Conservation (phyloP, 64 coral and sea anemone species). For the Trachythela sp. region DNA sequence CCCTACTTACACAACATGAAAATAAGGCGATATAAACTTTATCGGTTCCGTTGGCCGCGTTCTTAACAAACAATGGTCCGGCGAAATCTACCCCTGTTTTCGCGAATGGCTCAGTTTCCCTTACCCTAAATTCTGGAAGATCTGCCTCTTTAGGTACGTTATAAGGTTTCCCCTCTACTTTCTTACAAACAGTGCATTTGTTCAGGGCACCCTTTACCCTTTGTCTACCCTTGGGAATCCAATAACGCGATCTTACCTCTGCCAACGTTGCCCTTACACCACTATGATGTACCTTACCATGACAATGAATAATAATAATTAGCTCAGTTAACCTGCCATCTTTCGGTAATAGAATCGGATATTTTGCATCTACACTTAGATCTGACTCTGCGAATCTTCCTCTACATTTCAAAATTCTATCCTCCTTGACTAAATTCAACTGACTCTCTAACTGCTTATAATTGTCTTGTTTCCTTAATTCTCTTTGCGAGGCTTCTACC, state of each 20-base stretch:
- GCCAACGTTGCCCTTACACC: slow-evolving; percentile 36
- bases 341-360: background rate
- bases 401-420: background rate
- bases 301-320: slow-evolving; percentile 15
- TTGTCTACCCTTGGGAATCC: slow-evolving; percentile 50
- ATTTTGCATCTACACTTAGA: background rate
- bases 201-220: slow-evolving; percentile 17
- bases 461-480: background rate
- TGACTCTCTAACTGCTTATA: slow-evolving; percentile 16
- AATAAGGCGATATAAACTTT: slow-evolving; percentile 35
- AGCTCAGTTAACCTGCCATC: slow-evolving; percentile 4
- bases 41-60: background rate
- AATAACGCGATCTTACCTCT: slow-evolving; percentile 27
- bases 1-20: slow-evolving; percentile 28
- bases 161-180: slow-evolving; percentile 16
- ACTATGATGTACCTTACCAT: slow-evolving; percentile 23
- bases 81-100: slow-evolving; percentile 43
- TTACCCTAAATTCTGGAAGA: slow-evolving; percentile 29
- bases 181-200: slow-evolving; percentile 28
- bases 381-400: slow-evolving; percentile 24
- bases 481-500: background rate
- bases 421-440: slow-evolving; percentile 16
- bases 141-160: slow-evolving; percentile 17
- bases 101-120: background rate
- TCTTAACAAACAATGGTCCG: slow-evolving; percentile 35